phyloP scores from a whole-genome alignment of 2,888 invertebrate species.

The Rugalucina vietnamica region DNA sequence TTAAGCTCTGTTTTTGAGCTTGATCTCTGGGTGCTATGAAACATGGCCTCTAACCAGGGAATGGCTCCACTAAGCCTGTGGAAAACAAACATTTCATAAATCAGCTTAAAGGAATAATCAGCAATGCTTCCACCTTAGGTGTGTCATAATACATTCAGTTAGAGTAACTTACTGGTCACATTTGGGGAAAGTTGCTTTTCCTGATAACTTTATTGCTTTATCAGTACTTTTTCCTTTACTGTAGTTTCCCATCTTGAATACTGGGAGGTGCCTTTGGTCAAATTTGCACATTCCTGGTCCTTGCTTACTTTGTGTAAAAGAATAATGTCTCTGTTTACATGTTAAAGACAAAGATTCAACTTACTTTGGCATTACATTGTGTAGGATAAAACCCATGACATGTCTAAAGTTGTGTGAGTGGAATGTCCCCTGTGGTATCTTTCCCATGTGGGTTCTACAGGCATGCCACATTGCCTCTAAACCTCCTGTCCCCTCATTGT shows the following conservation, averaged over 20 bases:
- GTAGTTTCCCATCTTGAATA: too few species aligned
- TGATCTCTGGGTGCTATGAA: constrained; percentile 75
- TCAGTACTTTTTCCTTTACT: too few species aligned
- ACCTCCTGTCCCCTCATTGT: constrained; percentile 67
- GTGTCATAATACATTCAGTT: too few species aligned
- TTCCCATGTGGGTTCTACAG: constrained; percentile 78
- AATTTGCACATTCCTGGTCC: too few species aligned
- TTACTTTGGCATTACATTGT: constrained; percentile 78
- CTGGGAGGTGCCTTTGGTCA: too few species aligned
- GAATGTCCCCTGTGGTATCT: constrained; percentile 80
- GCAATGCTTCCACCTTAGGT: too few species aligned
- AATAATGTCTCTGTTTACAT: too few species aligned
- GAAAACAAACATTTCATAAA: too few species aligned
- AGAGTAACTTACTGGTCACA: too few species aligned
- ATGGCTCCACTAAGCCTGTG: constrained; percentile 74
- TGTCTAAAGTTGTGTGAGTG: constrained; percentile 83
- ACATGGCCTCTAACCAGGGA: constrained; percentile 81
- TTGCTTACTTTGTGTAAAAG: too few species aligned
- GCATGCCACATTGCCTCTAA: constrained; percentile 78
- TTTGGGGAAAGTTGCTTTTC: too few species aligned
- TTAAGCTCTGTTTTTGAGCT: constrained; percentile 68
- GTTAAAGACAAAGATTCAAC: constrained; percentile 22
- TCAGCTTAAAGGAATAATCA: background rate
- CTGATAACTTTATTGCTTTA: too few species aligned
- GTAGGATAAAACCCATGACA: constrained; percentile 82